Evolutionary conservation across 2,113 vertebrate genomes (phyloP), one percentile per base, ranked within the genome.

Genomic region (Xiphophorus hellerii): DNA sequence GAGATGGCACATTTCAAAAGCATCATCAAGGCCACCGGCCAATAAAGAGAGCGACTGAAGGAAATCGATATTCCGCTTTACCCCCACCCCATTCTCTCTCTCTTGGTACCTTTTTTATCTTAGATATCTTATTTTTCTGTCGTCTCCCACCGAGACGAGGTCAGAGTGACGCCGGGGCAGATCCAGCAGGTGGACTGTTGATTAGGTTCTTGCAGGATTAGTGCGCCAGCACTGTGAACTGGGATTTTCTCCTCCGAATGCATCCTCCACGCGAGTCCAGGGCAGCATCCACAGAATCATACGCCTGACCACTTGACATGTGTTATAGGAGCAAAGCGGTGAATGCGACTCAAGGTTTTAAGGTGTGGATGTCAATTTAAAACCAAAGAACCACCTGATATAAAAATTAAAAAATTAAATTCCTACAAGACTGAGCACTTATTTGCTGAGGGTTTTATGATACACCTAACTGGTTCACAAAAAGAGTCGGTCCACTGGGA

Each of bases 41-140:
- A 74, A 72, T 77, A 78, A 71, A 33, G 63, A 79, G 48, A 72
- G 71, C 83, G 83, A 89, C 81, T 88, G 87, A 93, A 84, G 84
- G 71, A 85, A 65, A 63, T 81, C 84, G 65, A 86, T 84, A 77
- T 74, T 83, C 84, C 70, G 44, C 71, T 69, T 82, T 82, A 84
- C 89, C 87, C 87, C 71, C 31, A 44, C 39, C 37, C 31, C 0
- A 74, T 69, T 75, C 71, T 77, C 69, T 58, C 83, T 86, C 85
- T 84, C 74, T 33, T 33, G 31, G 77, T 89, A 87, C 30, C 82
- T 82, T 77, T 11, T 37, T 12, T 11, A 2, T 37, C 1, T 81
- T 70, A 74, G 82, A 83, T 73, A 78, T 84, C 31, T 86, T 33
- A 25, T 86, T 89, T 91, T 74, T 37, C 81, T 81, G 89, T 86